Percentiles rank a stretch among this genome's conserved stretches.
These are phyloP conservation scores for Torymus aiolomorphi DNA, from an alignment of 2,888 invertebrate genomes.

Conservation along the genomic window DNA sequence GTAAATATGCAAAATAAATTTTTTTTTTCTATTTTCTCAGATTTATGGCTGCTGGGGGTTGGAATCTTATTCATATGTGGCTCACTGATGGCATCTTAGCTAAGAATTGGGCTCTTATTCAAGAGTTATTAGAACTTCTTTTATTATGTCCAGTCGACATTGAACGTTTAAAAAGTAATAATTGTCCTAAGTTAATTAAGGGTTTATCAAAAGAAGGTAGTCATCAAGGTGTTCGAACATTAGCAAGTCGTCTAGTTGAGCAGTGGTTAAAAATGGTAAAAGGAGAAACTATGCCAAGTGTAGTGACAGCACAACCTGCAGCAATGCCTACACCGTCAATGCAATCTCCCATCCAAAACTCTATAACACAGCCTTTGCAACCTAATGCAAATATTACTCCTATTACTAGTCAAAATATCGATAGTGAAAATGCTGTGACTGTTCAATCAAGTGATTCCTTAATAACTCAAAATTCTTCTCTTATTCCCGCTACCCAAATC, in stretches of 20 bases:
- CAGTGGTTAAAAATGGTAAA: constrained; percentile 94
- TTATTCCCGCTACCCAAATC: constrained; percentile 55
- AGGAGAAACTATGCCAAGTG: constrained; percentile 80
- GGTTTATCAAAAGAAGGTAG: constrained; percentile 89
- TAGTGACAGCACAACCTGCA: constrained; percentile 74
- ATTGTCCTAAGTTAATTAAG: constrained; percentile 94
- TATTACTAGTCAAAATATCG: constrained; percentile 51
- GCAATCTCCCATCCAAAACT: constrained; percentile 44
- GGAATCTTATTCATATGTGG: constrained; percentile 94
- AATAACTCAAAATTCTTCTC: constrained; percentile 55
- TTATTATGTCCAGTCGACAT: constrained; percentile 93
- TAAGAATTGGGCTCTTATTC: constrained; percentile 91
- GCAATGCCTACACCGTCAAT: constrained; percentile 68
- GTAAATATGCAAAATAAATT: constrained; percentile 16
- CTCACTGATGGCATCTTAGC: constrained; percentile 89
- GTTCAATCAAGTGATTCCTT: constrained; percentile 65
- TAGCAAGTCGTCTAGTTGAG: constrained; percentile 89
- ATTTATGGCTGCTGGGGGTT: constrained; percentile 94
- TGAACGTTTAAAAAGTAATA: constrained; percentile 92
- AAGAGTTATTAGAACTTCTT: constrained; percentile 90
- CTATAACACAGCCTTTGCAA: constrained; percentile 38
- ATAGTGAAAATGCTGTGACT: constrained; percentile 57
- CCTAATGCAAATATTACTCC: constrained; percentile 44
- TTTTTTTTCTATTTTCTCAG: constrained; percentile 70
- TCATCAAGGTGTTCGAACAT: constrained; percentile 85